These are phyloP conservation scores for Callipepla squamata DNA, from an alignment of 2,113 vertebrate species.

Conservation along the genomic window DNA sequence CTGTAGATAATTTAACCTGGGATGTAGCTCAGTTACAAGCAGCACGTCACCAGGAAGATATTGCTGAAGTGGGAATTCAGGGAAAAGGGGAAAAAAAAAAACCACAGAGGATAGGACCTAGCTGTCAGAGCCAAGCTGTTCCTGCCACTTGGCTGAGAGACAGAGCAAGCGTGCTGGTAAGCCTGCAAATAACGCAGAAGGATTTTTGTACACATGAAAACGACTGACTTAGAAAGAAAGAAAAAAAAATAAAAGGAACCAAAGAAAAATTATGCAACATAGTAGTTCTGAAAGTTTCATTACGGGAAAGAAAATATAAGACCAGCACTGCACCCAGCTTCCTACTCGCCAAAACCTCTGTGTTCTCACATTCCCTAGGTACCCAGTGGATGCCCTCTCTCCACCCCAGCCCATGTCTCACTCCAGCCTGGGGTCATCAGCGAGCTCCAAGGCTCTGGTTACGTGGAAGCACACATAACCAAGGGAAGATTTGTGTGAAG, in stretches of 20 bases:
- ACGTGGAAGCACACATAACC: background rate
- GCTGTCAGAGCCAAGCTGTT: background rate
- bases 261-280: background rate
- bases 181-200: background rate
- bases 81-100: background rate
- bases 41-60: background rate
- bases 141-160: background rate
- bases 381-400: background rate
- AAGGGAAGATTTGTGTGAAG: background rate
- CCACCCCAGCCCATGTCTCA: no score
- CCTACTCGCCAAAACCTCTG: background rate
- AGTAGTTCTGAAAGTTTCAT: background rate
- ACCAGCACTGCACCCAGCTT: background rate
- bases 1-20: background rate
- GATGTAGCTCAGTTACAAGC: background rate
- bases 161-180: background rate
- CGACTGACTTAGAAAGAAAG: background rate
- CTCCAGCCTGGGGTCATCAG: background rate
- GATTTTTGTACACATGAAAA: background rate
- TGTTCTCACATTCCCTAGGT: background rate
- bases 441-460: background rate
- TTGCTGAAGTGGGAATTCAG: background rate
- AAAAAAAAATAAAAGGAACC: accelerated
- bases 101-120: background rate
- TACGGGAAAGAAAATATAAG: background rate